Evolutionary conservation across 2,113 vertebrate genomes (phyloP), one percentile per base, ranked within the genome.

Genomic region (Campylomormyrus tamandua): DNA sequence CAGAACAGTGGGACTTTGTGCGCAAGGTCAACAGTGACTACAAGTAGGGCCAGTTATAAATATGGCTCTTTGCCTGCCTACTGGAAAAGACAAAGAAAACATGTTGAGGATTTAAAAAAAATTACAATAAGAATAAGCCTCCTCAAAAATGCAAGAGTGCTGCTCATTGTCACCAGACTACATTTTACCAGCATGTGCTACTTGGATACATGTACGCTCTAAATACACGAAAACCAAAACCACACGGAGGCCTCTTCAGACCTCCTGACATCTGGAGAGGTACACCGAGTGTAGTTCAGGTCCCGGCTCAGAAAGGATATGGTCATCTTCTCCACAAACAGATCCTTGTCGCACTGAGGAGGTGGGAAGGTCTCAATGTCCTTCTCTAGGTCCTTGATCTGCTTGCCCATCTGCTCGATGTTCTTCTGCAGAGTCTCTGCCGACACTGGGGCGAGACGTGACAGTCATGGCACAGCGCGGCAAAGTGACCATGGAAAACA

Each of bases 371-470:
- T 97, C 92, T 95, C 95, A 86, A 97, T 92, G 91, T 97, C 95
- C 86, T 95, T 95, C 70, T 97, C 93, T 77, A 96, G 89, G 7
- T 89, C 95, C 87, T 95, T 92, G 92, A 98, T 95, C 89, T 97
- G 94, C 92, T 96, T 96, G 74, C 95, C 95, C 96, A 98, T 97
- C 50, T 93, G 92, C 53, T 96, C 97, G n/a, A 97, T 92, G 91
- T 94, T 98, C 95, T 97, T 97, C 93, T 97, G 96, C 90, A 97
- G 93, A 0, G 92, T 96, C 93, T 97, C 97, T 86, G 96, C 97
- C 89, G 97, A 96, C 87, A 97, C 96, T 97, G 90, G 89, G 3
- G 0, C 35, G 3, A 91, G 84, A 89, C 0, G 21, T 5, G 42
- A 87, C 17, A n/a, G 50, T 58, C 50, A 24, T 9, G n/a, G 35